These are phyloP conservation scores for Otolemur garnettii DNA, from an alignment of 2,113 vertebrate species.

Conservation along the genomic window DNA sequence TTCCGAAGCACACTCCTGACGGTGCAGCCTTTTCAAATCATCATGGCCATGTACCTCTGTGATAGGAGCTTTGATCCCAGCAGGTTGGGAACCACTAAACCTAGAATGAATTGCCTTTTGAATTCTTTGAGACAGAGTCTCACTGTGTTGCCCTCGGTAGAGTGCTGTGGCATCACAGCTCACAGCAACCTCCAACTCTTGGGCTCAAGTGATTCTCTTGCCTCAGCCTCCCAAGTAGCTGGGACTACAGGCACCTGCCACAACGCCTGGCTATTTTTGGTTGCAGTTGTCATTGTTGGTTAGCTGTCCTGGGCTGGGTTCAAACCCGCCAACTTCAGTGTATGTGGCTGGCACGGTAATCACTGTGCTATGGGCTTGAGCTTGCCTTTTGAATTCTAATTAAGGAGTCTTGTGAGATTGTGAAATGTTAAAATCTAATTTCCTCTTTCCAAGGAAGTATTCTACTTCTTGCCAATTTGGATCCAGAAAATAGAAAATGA, in stretches of 20 bases:
- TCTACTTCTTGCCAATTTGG: not conserved
- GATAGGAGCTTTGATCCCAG: not conserved
- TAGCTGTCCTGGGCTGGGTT: too few species aligned
- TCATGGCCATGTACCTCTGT: not conserved
- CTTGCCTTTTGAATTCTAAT: not conserved
- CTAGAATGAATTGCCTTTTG: not conserved
- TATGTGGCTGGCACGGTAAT: too few species aligned
- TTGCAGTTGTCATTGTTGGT: too few species aligned
- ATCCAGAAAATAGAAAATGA: not conserved
- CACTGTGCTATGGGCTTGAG: too few species aligned
- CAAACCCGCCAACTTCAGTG: too few species aligned
- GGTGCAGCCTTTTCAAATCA: not conserved
- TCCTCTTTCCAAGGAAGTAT: not conserved
- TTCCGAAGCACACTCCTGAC: not conserved
- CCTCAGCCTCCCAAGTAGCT: too few species aligned
- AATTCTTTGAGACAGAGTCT: not conserved
- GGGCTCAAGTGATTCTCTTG: too few species aligned
- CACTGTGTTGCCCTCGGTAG: too few species aligned
- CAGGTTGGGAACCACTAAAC: not conserved
- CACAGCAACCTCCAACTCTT: too few species aligned
- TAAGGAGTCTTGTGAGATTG: not conserved
- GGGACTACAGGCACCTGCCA: too few species aligned
- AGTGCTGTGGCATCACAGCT: too few species aligned
- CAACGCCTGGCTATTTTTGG: too few species aligned
- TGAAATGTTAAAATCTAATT: slow-evolving; percentile 3